Evolutionary conservation across 2,888 invertebrate species (phyloP), one percentile per base, ranked within the genome.

Genomic region (Aradus depressus): DNA sequence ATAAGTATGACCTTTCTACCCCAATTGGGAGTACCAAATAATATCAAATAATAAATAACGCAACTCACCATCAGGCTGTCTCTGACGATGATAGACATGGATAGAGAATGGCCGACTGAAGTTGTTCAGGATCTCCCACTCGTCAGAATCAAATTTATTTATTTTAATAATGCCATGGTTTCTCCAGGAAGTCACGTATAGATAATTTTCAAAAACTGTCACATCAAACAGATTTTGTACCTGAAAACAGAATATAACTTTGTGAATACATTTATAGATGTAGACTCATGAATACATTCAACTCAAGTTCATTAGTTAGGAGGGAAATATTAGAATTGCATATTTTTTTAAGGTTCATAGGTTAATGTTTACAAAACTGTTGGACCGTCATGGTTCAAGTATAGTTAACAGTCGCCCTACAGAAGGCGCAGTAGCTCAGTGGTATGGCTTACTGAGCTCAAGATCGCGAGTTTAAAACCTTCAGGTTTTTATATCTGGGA

Each of bases 181-280:
- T 59, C 73, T 71, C 80, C 83, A 83, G 55, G 77, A 77, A 45
- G 85, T 81, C 54, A 84, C 75, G 69, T 76, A 89, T 58, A 89
- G 68, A 63, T 73, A 73, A 63, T 79, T 77, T 68, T 84, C 84
- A 66, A 89, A 82, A 50, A 85, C 69, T 31, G 80, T 77, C 37
- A 89, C 75, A 45, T 80, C 79, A 62, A 79, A 79, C 52, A 85
- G 71, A 64, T 77, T 76, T 64, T 78, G 76, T 18, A 77, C 76
- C 74, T 79, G 69, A 12, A 66, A 63, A 32, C 48, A 53, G 37
- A 23, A 12, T n/a, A n/a, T n/a, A n/a, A n/a, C n/a, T n/a, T n/a
- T n/a, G n/a, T n/a, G n/a, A n/a, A n/a, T n/a, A n/a, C n/a, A n/a
- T n/a, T n/a, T n/a, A n/a, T n/a, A n/a, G n/a, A n/a, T n/a, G n/a